A percentile compares a stretch with the other conserved stretches of the same genome.
Evolutionary conservation across 2,888 invertebrate species (phyloP).

Genomic region (Lasioglossum figueresi): DNA sequence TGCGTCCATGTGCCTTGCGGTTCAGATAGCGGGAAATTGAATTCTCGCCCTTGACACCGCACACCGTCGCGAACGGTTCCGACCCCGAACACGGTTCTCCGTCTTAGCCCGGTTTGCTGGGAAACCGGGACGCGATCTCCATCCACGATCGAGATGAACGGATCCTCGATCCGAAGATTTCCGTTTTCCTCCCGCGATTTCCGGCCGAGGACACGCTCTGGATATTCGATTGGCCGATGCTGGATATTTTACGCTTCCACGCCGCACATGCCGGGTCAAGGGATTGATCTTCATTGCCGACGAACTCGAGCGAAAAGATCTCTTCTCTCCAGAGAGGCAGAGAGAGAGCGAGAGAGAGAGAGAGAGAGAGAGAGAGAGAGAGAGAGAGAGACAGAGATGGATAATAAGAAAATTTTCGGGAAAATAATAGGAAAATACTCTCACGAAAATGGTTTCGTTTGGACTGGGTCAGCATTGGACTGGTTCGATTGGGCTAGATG

Average conservation of each 20-base stretch:
- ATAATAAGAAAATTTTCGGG: neutral
- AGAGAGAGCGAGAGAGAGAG: neutral
- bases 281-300: slow-evolving; percentile 40
- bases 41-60: slow-evolving; percentile 38
- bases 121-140: slow-evolving; percentile 29
- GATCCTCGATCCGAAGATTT: slow-evolving; percentile 69
- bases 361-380: neutral
- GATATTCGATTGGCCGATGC: slow-evolving; percentile 66
- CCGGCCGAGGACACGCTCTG: slow-evolving; percentile 51
- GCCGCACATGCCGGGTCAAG: slow-evolving; percentile 1
- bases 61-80: neutral
- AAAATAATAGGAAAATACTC: neutral
- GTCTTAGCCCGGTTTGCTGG: neutral
- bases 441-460: neutral
- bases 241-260: slow-evolving; percentile 55
- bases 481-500: neutral
- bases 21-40: slow-evolving; percentile 59
- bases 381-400: neutral
- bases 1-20: slow-evolving; percentile 9
- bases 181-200: slow-evolving; percentile 68
- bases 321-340: neutral
- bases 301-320: neutral
- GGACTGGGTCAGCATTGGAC: neutral
- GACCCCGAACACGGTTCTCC: neutral
- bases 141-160: slow-evolving; percentile 52